Evolutionary conservation across 2,888 invertebrate genomes (phyloP), one percentile per base, ranked within the genome.

Genomic region (Caenorhabditis japonica): DNA sequence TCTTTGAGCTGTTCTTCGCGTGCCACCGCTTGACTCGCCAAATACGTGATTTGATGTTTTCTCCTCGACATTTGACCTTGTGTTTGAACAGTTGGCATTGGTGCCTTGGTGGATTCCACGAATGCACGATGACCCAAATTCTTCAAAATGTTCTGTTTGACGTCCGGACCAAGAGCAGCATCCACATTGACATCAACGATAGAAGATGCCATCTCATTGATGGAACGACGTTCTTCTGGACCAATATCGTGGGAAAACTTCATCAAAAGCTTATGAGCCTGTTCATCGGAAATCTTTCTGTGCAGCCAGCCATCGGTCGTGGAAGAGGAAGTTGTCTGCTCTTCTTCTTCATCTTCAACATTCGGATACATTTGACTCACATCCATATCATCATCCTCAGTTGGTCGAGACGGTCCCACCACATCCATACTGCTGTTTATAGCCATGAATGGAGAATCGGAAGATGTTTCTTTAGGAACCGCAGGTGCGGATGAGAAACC

Each of bases 31-130:
- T 84, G 69, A 38, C 79, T 79, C 4, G 87, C 87, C 52, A 87
- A 75, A 73, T 87, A 84, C 10, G 87, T 87, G 72, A 87, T 87
- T 74, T 87, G 87, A 62, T 87, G 84, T 66, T 87, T 87, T 69
- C 79, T 79, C 66, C 85, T 79, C 8, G 87, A 82, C 49, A 75
- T 68, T 56, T 76, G 76, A 49, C 74, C 74, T 41, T 49, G 66
- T n/a, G 52, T 68, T 17, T 62, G 70, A 0, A 76, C 59, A 34
- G 62, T 68, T 21, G 81, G 76, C 19, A 76, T 39, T n/a, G 70
- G 64, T 13, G 77, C 71, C n/a, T 58, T 55, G 3, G 77, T 71
- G 3, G 76, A 69, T 43, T 71, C 69, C 5, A 66, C 55, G n/a
- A 78, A 68, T 5, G 71, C 64, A 23, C 79, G 72, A 53, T 82